These are phyloP conservation scores for Catharus bicknelli DNA, from an alignment of 2,113 vertebrate genomes.

Conservation along the genomic window DNA sequence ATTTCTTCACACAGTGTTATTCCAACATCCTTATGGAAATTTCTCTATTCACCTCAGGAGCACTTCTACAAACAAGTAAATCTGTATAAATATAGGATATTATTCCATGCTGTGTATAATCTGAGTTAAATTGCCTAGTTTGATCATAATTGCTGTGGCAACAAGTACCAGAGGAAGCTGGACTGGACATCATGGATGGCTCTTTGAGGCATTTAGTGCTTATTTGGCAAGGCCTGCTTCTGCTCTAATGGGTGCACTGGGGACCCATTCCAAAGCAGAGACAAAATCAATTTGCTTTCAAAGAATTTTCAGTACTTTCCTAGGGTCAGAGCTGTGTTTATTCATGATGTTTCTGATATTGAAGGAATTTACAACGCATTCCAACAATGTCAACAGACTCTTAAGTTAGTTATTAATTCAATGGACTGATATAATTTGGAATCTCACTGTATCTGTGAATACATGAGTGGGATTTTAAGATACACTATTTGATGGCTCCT, in stretches of 20 bases:
- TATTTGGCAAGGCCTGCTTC: not conserved
- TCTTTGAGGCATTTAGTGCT: not conserved
- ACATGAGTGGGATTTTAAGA: not conserved
- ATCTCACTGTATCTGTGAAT: not conserved
- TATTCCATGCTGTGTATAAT: not conserved
- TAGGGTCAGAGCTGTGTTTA: not conserved
- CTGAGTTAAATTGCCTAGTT: not conserved
- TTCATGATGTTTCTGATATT: not conserved
- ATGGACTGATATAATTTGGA: not conserved
- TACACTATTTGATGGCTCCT: not conserved
- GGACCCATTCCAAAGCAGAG: not conserved
- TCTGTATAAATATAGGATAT: not conserved
- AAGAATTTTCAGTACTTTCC: conserved; percentile 22
- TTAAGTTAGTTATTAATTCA: not conserved
- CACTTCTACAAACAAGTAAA: not conserved
- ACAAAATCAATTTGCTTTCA: conserved; percentile 36
- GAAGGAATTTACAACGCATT: not conserved
- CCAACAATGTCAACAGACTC: not conserved
- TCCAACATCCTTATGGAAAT: not conserved
- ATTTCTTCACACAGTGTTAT: not conserved
- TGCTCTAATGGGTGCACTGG: not conserved
- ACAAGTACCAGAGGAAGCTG: not conserved
- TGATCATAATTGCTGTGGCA: not conserved
- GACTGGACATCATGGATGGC: not conserved
- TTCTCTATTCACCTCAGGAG: not conserved